Evolutionary conservation across 2,888 invertebrate genomes (phyloP), one percentile per base, ranked within the genome.

Genomic region (Pimpla rufipes): DNA sequence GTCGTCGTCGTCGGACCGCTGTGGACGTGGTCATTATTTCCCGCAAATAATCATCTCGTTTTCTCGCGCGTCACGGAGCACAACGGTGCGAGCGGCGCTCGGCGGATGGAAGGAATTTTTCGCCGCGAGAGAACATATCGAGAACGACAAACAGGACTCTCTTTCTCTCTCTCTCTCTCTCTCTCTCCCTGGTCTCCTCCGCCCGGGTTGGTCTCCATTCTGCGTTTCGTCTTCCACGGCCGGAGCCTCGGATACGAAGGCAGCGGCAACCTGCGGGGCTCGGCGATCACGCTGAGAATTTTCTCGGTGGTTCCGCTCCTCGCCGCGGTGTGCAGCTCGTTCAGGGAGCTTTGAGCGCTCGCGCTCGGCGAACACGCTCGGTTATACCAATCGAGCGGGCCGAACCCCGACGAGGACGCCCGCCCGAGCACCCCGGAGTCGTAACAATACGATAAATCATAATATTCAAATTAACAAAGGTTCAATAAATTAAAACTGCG

Each of bases 401-500:
- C 59, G 78, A 71, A 81, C 68, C 75, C 68, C 75, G 83, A 85
- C 73, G 74, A 64, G 52, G 40, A 71, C 62, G 50, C 57, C 57
- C 66, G 68, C 59, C 79, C 83, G 83, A 76, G 84, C 80, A 81
- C 83, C 83, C 84, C 76, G 71, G 84, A 87, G 86, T 87, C 87
- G 87, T 88, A 88, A 88, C 88, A 87, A 87, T 87, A 86, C 88
- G 85, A 88, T 88, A 88, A 88, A 89, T 88, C 88, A 88, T 87
- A 89, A 87, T 88, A 87, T 88, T 87, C 88, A 89, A 89, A 89
- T 89, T 87, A 88, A 88, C 88, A 88, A 88, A 88, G 87, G 87
- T 87, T 88, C 88, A 85, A 87, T 88, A 88, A 88, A 88, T 88
- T 88, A 88, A 86, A 88, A 86, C 87, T 85, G 87, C 81, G 86